Conservation (phyloP, 2,113 vertebrate genomes). For the Catharus bicknelli region DNA sequence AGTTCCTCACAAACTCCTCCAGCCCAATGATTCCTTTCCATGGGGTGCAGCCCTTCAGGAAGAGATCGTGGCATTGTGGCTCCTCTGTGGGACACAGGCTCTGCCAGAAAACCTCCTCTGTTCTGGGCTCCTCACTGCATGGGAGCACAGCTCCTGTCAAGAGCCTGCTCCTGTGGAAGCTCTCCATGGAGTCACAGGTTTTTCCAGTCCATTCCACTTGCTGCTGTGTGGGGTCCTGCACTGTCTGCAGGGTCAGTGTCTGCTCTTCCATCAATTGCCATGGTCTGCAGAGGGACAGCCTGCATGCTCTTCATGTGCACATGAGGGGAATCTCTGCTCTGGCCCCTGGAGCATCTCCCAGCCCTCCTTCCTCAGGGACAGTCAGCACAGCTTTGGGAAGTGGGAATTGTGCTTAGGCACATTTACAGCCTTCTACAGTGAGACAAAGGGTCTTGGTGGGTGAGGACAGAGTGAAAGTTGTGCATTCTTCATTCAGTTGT, state of each 20-base stretch:
- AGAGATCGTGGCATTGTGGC: neutral
- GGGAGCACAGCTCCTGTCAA: neutral
- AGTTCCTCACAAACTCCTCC: neutral
- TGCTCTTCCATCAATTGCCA: neutral
- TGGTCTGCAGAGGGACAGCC: no score
- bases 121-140: neutral
- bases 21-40: neutral
- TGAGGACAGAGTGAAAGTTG: neutral
- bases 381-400: neutral
- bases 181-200: neutral
- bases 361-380: neutral
- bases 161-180: neutral
- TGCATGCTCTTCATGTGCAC: neutral
- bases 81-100: neutral
- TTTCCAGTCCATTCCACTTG: neutral
- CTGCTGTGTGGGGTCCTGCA: neutral
- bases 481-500: no score
- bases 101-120: neutral
- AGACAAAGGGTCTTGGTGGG: neutral
- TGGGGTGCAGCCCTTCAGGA: neutral
- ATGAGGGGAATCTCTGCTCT: neutral
- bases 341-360: neutral
- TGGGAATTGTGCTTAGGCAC: fast-evolving
- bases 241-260: neutral
- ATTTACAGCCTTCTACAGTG: fast-evolving